Percentiles rank a stretch among this genome's conserved stretches.
phyloP scores from a whole-genome alignment of 2,888 invertebrate species.

The Pantelozetes paolii region DNA sequence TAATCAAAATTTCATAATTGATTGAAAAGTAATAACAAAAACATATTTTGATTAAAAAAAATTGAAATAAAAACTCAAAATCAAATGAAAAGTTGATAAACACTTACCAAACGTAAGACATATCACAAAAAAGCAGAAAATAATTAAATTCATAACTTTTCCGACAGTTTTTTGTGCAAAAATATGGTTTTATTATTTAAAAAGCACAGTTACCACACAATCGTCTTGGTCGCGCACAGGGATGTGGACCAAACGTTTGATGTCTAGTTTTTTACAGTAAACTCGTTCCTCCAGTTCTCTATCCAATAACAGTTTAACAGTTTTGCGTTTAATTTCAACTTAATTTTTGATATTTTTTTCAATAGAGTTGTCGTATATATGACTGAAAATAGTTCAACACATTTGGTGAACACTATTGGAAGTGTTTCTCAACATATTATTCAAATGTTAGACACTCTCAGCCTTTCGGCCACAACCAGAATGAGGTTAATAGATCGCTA shows the following conservation, averaged over 20 bases:
- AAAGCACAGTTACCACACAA: constrained; percentile 8
- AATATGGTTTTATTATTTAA: constrained; percentile 6
- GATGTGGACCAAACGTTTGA: neutral
- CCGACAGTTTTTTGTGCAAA: neutral
- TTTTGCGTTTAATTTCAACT: constrained; percentile 13
- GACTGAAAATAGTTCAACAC: neutral
- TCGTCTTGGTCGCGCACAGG: neutral
- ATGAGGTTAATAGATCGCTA: constrained; percentile 30
- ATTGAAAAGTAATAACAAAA: too few relatives aligned
- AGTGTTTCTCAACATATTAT: neutral
- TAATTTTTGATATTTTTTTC: neutral
- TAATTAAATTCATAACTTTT: constrained; percentile 28
- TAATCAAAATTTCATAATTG: too few relatives aligned
- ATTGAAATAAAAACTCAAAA: too few relatives aligned
- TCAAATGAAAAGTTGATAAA: too few relatives aligned
- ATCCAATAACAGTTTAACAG: constrained; percentile 13
- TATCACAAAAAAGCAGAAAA: neutral
- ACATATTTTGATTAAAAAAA: too few relatives aligned
- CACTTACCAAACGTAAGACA: constrained; percentile 16
- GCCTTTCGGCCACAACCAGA: constrained; percentile 10
- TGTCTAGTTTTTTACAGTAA: neutral
- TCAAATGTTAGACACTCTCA: neutral
- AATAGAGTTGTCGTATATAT: neutral
- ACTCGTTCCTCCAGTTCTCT: constrained; percentile 5
- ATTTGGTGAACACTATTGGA: constrained; percentile 12